Percentiles rank a stretch among this genome's conserved stretches.
These are phyloP conservation scores for Equus quagga DNA, from an alignment of 2,113 vertebrate genomes.

Conservation along the genomic window DNA sequence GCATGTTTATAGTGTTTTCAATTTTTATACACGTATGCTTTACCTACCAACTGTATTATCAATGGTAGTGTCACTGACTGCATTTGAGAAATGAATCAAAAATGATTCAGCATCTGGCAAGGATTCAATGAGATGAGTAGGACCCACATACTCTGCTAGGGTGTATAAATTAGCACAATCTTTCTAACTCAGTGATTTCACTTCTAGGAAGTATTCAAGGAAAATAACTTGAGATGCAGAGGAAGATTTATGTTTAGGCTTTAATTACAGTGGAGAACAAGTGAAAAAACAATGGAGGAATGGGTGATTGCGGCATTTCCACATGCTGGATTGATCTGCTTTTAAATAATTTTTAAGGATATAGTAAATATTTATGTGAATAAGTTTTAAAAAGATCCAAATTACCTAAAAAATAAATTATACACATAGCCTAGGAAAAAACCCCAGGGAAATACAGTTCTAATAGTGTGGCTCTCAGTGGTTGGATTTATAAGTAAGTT, in stretches of 20 bases:
- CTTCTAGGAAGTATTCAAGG: slow-evolving; percentile 10
- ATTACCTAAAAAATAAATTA: slow-evolving; percentile 29
- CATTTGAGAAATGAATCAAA: slow-evolving; percentile 54
- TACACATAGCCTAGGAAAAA: not conserved
- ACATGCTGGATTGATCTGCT: not conserved
- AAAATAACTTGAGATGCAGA: slow-evolving; percentile 18
- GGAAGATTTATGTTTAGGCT: not conserved
- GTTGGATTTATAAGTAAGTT: not conserved
- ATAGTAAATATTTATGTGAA: not conserved
- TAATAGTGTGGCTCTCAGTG: not conserved
- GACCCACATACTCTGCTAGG: not conserved
- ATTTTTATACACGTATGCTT: slow-evolving; percentile 27
- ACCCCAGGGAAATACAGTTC: not conserved
- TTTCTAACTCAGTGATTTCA: slow-evolving; percentile 39
- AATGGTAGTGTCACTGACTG: not conserved
- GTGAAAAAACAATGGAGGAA: not conserved
- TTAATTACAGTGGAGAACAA: not conserved
- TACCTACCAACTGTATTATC: not conserved
- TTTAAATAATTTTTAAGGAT: not conserved
- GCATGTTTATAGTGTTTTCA: not conserved
- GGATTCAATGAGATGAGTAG: not conserved
- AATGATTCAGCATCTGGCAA: slow-evolving; percentile 54
- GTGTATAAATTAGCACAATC: slow-evolving; percentile 20
- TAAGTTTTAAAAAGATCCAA: not conserved
- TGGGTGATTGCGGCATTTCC: not conserved